A percentile compares a stretch with the other conserved stretches of the same genome.
Conservation (phyloP, 1,140 invertebrate genomes). For the Eupeodes corollae region DNA sequence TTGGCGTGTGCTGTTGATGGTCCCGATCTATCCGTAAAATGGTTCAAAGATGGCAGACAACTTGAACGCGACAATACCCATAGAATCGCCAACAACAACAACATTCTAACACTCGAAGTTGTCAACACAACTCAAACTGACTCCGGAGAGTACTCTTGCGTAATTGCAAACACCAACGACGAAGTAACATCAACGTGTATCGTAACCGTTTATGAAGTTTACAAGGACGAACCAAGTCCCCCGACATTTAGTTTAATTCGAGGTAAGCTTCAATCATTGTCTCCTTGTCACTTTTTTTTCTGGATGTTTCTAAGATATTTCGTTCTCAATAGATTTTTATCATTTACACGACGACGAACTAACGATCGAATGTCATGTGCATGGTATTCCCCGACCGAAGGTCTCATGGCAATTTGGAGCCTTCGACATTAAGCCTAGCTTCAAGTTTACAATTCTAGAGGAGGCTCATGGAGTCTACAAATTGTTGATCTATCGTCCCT, state of each 20-base stretch:
- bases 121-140: slow-evolving; percentile 50
- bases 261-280: too few species aligned
- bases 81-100: slow-evolving; percentile 49
- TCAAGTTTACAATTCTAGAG: slow-evolving; percentile 35
- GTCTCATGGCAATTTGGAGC: slow-evolving; percentile 31
- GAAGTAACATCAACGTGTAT: slow-evolving; percentile 52
- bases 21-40: slow-evolving; percentile 65
- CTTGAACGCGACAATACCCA: slow-evolving; percentile 44
- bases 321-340: slow-evolving; percentile 25
- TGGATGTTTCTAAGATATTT: too few species aligned
- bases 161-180: slow-evolving; percentile 62
- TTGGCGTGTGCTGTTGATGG: slow-evolving; percentile 78
- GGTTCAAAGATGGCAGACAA: slow-evolving; percentile 66
- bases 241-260: slow-evolving; percentile 33
- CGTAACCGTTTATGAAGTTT: slow-evolving; percentile 35
- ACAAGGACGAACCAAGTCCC: slow-evolving; percentile 35
- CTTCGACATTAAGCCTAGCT: slow-evolving; percentile 30
- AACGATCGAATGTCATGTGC: slow-evolving; percentile 31
- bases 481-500: slow-evolving; percentile 49
- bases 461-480: slow-evolving; percentile 36
- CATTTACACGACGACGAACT: slow-evolving; percentile 34
- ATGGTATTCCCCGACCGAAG: slow-evolving; percentile 28
- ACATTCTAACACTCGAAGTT: slow-evolving; percentile 67
- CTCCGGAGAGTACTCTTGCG: slow-evolving; percentile 62
- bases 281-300: too few species aligned